Conservation (phyloP, 2,888 invertebrate species). For the Caenorhabditis wallacei region DNA sequence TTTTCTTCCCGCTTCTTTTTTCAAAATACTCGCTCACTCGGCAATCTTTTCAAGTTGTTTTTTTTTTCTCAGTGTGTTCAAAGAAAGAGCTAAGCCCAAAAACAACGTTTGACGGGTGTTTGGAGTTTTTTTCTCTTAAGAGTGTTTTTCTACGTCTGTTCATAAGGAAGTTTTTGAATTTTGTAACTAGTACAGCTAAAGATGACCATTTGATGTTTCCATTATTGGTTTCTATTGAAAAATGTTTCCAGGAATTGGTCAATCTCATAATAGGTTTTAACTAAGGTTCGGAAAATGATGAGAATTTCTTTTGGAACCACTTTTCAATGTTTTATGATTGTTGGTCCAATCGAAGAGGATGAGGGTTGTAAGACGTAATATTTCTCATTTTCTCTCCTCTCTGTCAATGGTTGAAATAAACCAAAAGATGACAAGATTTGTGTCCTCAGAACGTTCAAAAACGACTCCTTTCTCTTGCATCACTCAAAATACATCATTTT, state of each 20-base stretch:
- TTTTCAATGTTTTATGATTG: no score
- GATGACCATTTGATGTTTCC: no score
- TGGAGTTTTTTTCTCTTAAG: background rate
- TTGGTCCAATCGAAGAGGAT: background rate
- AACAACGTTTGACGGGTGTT: background rate
- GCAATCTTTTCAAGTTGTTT: slow-evolving; percentile 18
- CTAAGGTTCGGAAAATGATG: no score
- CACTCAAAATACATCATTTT: no score
- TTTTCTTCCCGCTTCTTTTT: slow-evolving; percentile 21
- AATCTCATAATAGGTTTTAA: no score
- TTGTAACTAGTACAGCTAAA: no score
- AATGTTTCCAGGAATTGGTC: no score
- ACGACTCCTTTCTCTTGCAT: no score
- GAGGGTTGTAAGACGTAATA: background rate
- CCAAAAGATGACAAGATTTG: slow-evolving; percentile 10
- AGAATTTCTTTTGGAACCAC: no score
- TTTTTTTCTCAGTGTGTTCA: slow-evolving; percentile 3
- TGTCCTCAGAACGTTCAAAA: background rate
- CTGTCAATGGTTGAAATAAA: slow-evolving; percentile 29
- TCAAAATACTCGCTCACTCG: slow-evolving; percentile 18
- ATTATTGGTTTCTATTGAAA: no score
- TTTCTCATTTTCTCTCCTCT: background rate
- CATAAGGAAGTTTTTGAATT: no score
- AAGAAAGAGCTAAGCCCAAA: slow-evolving; percentile 2
- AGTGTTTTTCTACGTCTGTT: no score